A percentile compares a stretch with the other conserved stretches of the same genome.
Conservation (phyloP, 2,888 invertebrate genomes). For the Sabatieria punctata region DNA sequence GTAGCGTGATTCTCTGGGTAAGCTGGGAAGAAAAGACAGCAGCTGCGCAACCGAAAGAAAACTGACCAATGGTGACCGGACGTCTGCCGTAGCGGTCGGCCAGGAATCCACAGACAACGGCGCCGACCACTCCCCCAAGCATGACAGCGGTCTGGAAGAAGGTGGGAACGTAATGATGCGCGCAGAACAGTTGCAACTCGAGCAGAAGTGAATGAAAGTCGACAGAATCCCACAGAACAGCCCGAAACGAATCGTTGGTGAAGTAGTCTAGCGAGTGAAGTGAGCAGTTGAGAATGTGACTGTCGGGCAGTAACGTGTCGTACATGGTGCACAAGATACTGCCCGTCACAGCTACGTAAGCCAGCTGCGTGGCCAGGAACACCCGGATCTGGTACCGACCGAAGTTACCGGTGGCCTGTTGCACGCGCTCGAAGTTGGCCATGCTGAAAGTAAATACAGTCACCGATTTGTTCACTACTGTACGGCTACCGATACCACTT, state of each 20-base stretch:
- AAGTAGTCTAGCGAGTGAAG: no score
- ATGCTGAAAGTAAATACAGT: background rate
- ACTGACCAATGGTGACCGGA: no score
- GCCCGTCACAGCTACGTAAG: slow-evolving; percentile 8
- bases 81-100: slow-evolving; percentile 10
- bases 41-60: no score
- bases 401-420: slow-evolving; percentile 1
- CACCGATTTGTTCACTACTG: no score
- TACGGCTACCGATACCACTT: no score
- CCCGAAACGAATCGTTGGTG: background rate
- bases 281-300: background rate
- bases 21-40: no score
- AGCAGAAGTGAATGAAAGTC: slow-evolving; percentile 2
- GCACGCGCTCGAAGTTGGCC: background rate
- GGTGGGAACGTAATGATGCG: slow-evolving; percentile 7
- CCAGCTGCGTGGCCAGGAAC: slow-evolving; percentile 8
- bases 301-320: slow-evolving; percentile 6
- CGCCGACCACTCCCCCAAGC: slow-evolving; percentile 11
- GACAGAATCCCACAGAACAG: background rate
- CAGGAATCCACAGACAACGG: slow-evolving; percentile 4
- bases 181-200: background rate
- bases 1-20: no score
- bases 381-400: slow-evolving; percentile 8
- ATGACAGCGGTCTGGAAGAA: slow-evolving; percentile 7
- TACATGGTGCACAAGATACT: slow-evolving; percentile 9